phyloP scores from a whole-genome alignment of 2,888 invertebrate genomes.

The Amphipyra berbera region DNA sequence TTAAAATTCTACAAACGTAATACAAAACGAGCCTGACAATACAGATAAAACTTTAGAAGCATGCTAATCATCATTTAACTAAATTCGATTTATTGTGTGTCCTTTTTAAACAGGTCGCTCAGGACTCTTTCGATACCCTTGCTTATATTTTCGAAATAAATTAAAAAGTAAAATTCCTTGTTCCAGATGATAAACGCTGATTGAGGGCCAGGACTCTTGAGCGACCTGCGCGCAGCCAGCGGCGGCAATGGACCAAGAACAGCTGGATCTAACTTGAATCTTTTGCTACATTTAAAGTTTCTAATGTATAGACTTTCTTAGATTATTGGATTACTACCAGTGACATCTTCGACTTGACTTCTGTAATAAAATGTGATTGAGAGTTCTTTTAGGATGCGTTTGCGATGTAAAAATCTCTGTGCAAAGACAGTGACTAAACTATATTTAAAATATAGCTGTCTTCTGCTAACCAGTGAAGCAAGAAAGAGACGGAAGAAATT shows the following conservation, averaged over 20 bases:
- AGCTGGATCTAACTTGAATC: conserved; percentile 56
- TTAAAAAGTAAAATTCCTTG: conserved; percentile 87
- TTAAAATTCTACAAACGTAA: not conserved
- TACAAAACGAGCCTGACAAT: not conserved
- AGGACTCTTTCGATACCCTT: conserved; percentile 76
- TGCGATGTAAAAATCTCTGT: not conserved
- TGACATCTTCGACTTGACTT: conserved; percentile 29
- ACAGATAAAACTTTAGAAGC: too few relatives aligned
- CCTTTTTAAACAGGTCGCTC: conserved; percentile 81
- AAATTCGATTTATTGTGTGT: conserved; percentile 38
- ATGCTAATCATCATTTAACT: conserved; percentile 3
- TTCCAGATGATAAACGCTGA: conserved; percentile 88
- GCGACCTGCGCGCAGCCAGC: conserved; percentile 77
- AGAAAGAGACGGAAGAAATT: too few relatives aligned
- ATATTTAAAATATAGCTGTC: too few relatives aligned
- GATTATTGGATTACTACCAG: conserved; percentile 6
- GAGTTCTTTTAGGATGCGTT: not conserved
- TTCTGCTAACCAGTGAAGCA: too few relatives aligned
- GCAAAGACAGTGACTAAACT: too few relatives aligned
- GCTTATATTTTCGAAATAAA: conserved; percentile 66
- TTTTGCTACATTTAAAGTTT: conserved; percentile 44
- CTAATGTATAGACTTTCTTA: conserved; percentile 34
- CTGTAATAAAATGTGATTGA: conserved; percentile 8
- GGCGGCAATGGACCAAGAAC: conserved; percentile 45
- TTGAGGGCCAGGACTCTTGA: conserved; percentile 86